Conservation (phyloP, 2,113 vertebrate genomes). For the Hiodon tergisus region DNA sequence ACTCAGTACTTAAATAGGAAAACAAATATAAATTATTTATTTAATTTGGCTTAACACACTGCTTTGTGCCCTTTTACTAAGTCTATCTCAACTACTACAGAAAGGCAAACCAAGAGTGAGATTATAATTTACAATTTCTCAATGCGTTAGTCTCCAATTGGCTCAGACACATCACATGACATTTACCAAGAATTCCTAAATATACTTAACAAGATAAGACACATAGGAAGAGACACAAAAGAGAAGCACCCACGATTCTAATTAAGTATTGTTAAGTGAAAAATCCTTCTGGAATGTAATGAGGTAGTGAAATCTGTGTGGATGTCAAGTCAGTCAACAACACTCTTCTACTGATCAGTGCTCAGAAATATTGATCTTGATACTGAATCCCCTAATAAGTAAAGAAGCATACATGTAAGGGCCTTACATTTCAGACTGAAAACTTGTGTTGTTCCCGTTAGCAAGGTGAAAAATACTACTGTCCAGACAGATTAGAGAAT, state of each 20-base stretch:
- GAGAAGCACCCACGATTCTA: not conserved
- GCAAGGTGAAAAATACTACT: too few species aligned
- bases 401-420: too few species aligned
- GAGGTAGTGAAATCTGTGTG: slow-evolving; percentile 40
- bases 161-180: not conserved
- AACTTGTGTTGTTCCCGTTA: too few species aligned
- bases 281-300: not conserved
- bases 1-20: too few species aligned
- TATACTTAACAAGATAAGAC: not conserved
- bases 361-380: too few species aligned
- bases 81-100: not conserved
- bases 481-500: too few species aligned
- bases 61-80: too few species aligned
- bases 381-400: too few species aligned
- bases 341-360: not conserved
- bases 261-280: not conserved
- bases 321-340: not conserved
- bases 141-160: not conserved
- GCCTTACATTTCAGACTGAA: too few species aligned
- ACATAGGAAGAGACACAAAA: not conserved
- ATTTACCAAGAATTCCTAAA: not conserved
- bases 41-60: too few species aligned
- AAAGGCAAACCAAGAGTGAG: not conserved
- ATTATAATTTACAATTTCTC: not conserved
- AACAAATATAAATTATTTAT: too few species aligned